phyloP scores from a whole-genome alignment of 2,797 vertebrate genomes.

The Sebastes diploproa region DNA sequence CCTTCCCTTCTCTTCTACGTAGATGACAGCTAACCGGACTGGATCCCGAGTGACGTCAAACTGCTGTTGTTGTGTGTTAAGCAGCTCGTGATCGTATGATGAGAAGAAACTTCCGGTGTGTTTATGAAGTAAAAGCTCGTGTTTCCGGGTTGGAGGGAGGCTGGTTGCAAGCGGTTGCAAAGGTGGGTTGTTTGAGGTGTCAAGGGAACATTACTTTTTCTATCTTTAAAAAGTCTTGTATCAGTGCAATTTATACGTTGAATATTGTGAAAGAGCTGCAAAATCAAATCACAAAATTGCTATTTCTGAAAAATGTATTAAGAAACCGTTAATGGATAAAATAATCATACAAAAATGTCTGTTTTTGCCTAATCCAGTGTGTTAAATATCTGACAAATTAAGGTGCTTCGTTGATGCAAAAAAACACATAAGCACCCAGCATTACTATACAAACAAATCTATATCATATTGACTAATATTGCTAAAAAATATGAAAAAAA shows the following conservation, averaged over 20 bases:
- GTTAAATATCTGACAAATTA: neutral
- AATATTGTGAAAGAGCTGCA: neutral
- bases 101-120: neutral
- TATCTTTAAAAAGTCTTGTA: neutral
- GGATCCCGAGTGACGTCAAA: slow-evolving; percentile 58
- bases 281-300: neutral
- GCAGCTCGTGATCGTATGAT: fast-evolving
- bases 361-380: neutral
- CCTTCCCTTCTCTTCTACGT: slow-evolving; percentile 49
- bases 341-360: neutral
- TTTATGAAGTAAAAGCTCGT: slow-evolving; percentile 41
- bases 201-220: neutral
- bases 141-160: neutral
- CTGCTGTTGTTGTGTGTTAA: neutral
- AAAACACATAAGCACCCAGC: neutral
- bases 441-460: neutral
- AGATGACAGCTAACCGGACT: slow-evolving; percentile 51
- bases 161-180: neutral
- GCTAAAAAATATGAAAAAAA: neutral
- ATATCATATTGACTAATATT: neutral
- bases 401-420: neutral
- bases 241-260: neutral
- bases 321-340: neutral
- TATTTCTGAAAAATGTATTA: neutral
- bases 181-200: neutral